Evolutionary conservation across 2,113 vertebrate species (phyloP), one percentile per base, ranked within the genome.

Genomic region (Oncorhynchus mykiss): DNA sequence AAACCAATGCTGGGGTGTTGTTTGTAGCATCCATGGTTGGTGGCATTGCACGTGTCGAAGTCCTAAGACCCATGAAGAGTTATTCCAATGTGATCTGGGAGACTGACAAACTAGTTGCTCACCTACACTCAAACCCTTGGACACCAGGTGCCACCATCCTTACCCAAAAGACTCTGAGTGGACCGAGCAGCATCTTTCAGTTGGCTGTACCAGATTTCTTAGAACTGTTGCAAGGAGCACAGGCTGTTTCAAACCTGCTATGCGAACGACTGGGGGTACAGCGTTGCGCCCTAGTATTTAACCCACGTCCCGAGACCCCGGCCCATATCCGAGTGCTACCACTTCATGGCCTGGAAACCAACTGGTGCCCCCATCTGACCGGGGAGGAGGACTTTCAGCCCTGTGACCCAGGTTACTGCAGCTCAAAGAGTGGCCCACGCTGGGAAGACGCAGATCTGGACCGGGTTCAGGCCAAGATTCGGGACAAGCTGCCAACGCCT

Each of bases 1-100:
- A 94, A 85, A 91, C 91, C 24, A 94, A 93, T 75, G 87, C 91
- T 74, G 90, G 79, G 1, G 90, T 93, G 24, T 93, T 94, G 87
- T 93, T 94, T 84, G 89, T 93, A 62, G 93, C 86, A 6, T 93
- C 93, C 24, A 69, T 91, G 66, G 74, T 85, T 9, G 49, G 67
- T 54, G 91, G 89, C 11, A 79, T 87, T 69, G 81, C 88, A 70
- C 78, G 86, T 65, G 91, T 89, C 25, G 91, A 94, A 64, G 90
- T 93, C 60, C 76, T 93, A 4, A 87, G 85, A 72, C 93, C 93
- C 2, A 69, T 85, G 9, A 86, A 70, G 20, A 81, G 4, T 29
- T 82, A 86, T 71, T 75, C 84, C 1, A 34, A 92, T 83, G 89
- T 92, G 34, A 92, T 94, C 78, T 94, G 93, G 93, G 92, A 93